Percentiles rank a stretch among this genome's conserved stretches.
Evolutionary conservation across 53 echinoderm and acorn worm species (phyloP).

Genomic region (Patiria pectinifera): DNA sequence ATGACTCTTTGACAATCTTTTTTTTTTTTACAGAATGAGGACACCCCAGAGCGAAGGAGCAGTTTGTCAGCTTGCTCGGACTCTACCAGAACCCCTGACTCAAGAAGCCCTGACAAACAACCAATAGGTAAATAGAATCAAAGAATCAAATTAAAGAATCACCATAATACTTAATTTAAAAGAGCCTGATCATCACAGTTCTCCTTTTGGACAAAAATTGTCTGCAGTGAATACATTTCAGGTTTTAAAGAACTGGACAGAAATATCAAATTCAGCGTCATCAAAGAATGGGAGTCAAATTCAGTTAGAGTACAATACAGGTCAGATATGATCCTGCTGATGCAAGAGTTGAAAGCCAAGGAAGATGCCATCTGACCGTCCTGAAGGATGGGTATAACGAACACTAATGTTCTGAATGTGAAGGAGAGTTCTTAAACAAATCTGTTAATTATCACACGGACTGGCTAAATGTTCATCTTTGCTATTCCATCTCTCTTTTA

Average conservation of each 20-base stretch:
- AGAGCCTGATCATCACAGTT: no score
- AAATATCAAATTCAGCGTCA: no score
- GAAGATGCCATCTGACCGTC: no score
- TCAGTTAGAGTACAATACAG: no score
- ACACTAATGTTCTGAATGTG: neutral
- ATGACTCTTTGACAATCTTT: neutral
- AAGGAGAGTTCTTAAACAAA: neutral
- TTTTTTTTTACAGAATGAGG: conserved; percentile 7
- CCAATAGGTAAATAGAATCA: conserved; percentile 46
- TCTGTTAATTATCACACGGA: neutral
- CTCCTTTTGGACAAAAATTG: no score
- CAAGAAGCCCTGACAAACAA: conserved; percentile 57
- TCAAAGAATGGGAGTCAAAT: no score
- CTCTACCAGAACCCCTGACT: conserved; percentile 36
- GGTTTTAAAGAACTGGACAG: no score
- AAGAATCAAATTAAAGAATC: neutral
- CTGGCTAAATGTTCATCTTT: neutral
- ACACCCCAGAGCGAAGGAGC: conserved; percentile 11
- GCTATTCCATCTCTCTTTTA: neutral
- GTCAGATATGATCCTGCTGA: no score
- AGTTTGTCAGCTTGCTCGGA: conserved; percentile 39
- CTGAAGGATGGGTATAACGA: neutral
- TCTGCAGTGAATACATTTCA: no score
- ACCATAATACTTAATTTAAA: no score
- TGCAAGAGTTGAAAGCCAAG: no score